Evolutionary conservation across 2,113 vertebrate species (phyloP).

Genomic region (Cervus canadensis): DNA sequence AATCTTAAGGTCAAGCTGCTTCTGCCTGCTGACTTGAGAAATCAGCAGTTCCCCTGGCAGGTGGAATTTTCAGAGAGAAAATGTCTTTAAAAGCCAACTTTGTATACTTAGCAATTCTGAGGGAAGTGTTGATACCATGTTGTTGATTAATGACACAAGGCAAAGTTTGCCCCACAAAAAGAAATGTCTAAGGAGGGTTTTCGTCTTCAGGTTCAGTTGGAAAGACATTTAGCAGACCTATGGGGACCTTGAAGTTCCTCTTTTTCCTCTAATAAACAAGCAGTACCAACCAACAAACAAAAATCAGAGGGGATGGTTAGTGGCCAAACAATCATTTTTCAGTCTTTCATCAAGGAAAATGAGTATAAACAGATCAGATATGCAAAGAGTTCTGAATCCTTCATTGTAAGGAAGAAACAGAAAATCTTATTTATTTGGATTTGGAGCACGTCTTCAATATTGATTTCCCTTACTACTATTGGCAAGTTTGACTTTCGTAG

Average conservation of each 20-base stretch:
- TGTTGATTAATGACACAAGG: neutral
- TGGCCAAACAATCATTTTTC: neutral
- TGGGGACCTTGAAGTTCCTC: neutral
- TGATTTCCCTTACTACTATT: neutral
- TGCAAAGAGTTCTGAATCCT: neutral
- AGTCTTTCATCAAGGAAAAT: neutral
- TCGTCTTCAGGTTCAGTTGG: neutral
- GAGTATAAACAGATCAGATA: neutral
- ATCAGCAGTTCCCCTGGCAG: neutral
- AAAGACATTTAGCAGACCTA: neutral
- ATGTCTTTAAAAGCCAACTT: neutral
- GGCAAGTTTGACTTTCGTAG: neutral
- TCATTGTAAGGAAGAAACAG: neutral
- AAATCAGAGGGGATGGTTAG: neutral
- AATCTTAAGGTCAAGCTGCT: neutral
- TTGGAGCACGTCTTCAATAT: neutral
- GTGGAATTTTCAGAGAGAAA: neutral
- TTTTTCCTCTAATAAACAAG: neutral
- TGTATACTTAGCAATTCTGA: neutral
- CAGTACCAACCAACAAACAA: neutral
- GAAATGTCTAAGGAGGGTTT: neutral
- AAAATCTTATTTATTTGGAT: neutral
- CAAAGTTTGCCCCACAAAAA: neutral
- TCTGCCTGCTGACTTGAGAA: neutral
- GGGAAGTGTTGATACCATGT: neutral